Conservation (phyloP, 2,888 invertebrate genomes). For the Orthosia gracilis region DNA sequence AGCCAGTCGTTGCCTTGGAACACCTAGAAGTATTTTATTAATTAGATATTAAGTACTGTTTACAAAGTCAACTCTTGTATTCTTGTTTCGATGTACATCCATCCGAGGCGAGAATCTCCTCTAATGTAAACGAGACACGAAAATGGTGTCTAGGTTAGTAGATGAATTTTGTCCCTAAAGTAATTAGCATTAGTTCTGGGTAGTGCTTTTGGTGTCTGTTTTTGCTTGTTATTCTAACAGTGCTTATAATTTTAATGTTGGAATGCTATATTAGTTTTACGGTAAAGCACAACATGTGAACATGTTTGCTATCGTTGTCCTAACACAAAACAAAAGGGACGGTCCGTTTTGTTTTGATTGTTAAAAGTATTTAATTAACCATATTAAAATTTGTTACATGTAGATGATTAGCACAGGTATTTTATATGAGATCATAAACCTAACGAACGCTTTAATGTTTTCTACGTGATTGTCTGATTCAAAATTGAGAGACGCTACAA, state of each 20-base stretch:
- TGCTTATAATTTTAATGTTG: conserved; percentile 21
- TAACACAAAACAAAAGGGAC: conserved; percentile 6
- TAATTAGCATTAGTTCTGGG: conserved; percentile 42
- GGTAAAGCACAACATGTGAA: conserved; percentile 2
- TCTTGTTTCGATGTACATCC: too few species aligned
- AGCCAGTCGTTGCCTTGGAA: too few species aligned
- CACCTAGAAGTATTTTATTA: too few species aligned
- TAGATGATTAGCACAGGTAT: not conserved
- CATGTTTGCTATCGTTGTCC: conserved; percentile 13
- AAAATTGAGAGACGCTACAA: not conserved
- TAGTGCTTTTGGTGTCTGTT: conserved; percentile 28
- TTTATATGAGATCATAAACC: too few species aligned
- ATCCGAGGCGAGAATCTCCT: not conserved
- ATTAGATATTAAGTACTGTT: not conserved
- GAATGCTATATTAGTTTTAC: conserved; percentile 16
- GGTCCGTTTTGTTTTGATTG: not conserved
- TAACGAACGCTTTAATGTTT: not conserved
- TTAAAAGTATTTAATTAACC: not conserved
- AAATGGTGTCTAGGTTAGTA: conserved; percentile 14
- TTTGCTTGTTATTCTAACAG: conserved; percentile 30
- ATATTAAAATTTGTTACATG: not conserved
- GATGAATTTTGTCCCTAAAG: conserved; percentile 32
- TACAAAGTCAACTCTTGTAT: not conserved
- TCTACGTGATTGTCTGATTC: not conserved
- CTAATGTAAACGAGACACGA: conserved; percentile 19